Base-by-base conservation (phyloP, 1,140 invertebrate genomes). In the Chrysomallon squamiferum region DNA sequence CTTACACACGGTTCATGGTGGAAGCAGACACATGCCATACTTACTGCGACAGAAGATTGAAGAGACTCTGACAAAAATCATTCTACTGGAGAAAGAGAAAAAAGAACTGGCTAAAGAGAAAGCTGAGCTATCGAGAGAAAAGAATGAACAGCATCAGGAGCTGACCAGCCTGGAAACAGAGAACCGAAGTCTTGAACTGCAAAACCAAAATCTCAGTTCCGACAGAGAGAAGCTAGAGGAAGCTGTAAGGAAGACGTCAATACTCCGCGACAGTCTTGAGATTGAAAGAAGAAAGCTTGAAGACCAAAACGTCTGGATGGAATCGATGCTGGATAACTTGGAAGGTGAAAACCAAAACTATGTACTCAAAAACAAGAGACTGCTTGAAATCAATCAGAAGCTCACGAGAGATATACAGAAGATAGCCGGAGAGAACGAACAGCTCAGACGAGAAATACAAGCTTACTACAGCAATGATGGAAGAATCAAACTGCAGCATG, bases 21-120 rank as follows among this genome's bases (percentile, higher is more conserved):
- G 38, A n/a, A 25, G 22, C 1, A 15, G 49, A 27, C 25, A 22
- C 11, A 52, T 68, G 11, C 66, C 66, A 3, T 22, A 25, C 15
- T 25, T 68, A 13, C 66, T 68, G 18, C 33, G 52, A 38, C 52
- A 68, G 56, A 68, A 63, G 54, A 68, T 68, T 43, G 66, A 68
- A 7, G 66, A 68, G 29, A 50, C 60, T 11, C 54, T 59, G 45
- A 47, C 43, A 3, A 9, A 9, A 9, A 63, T 62, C 25, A 43
- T n/a, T 22, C 62, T 62, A 3, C 56, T 68, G 22, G 38, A 68
- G 32, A 27, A 59, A 29, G 60, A 62, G 25, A 62, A 63, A 33
- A n/a, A 59, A 45, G 52, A 57, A n/a, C 52, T 43, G 1, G 18
- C 18, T n/a, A 33, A 45, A 25, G 66, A 68, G 30, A 20, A 20